Base-by-base conservation (phyloP, 2,888 invertebrate species). In the Hydraecia micacea region DNA sequence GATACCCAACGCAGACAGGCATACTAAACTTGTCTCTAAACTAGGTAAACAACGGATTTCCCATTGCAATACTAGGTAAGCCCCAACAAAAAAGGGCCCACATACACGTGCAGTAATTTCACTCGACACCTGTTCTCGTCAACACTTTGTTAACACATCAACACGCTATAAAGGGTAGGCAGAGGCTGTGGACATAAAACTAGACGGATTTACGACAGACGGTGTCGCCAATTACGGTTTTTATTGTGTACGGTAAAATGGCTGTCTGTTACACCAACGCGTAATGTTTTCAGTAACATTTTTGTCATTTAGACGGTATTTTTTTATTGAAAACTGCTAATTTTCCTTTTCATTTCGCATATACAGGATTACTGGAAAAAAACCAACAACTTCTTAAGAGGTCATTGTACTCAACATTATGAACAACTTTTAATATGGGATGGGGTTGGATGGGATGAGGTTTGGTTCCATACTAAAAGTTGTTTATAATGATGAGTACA, bases 201-300 rank as follows among this genome's bases (percentile, higher is more conserved):
- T 84, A 84, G 84, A 83, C 88, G 89, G 93, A 93, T 94, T 94
- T 93, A 93, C 91, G 87, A 88, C 85, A 88, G 86, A 80, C 78
- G 79, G 88, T 83, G 87, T 88, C 90, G 85, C 92, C 93, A 94
- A 93, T 94, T 94, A 92, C 87, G 87, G 90, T 93, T 93, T 93
- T 91, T 92, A 91, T 85, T 84, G 84, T 78, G 79, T 81, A 84
- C 86, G 87, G 90, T 91, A 89, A 78, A 82, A 79, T 78, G 82
- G 75, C 32, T 18, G 82, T 0, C 32, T 28, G 46, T 84, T 71
- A 86, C 85, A 88, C 89, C 81, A 86, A 67, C 1, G 65, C 25
- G 82, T 80, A 81, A 74, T 62, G 15, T 69, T 13, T 71, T 28
- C 11, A 25, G 73, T 8, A 0, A 8, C 4, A 3, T 77, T 1